Evolutionary conservation across 2,888 invertebrate species (phyloP), one percentile per base, ranked within the genome.

Genomic region (Drosophila prostipennis): DNA sequence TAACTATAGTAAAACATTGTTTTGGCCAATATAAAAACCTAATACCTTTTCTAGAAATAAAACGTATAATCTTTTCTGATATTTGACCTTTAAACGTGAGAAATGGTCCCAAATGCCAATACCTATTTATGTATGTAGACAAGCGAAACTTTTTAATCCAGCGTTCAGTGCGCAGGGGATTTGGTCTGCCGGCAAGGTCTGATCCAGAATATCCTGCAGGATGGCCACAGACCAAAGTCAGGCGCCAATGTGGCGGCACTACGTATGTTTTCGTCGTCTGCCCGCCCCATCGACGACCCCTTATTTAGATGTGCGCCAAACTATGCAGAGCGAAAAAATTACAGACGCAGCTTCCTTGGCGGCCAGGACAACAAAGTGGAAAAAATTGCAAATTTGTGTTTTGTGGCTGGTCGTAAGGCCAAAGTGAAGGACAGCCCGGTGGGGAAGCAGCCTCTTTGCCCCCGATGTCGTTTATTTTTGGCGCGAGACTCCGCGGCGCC

Each of bases 301-400:
- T 78, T 80, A 80, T 83, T 79, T 79, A 74, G 87, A 80, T 70
- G 87, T 73, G 82, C 75, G 80, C 64, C 71, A 68, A 80, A 85
- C 86, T 86, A 82, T 80, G 74, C 71, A 63, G 52, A 53, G 51
- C 34, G 55, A 61, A 79, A 78, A 81, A 78, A 64, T 69, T 67
- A 77, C 74, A 86, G 79, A 82, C 83, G 65, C 78, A 88, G 74
- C 71, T 80, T 83, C 80, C 86, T 87, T 82, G 71, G 70, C 61
- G 60, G 26, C 76, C 72, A 78, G 71, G 71, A 73, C 60, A 67
- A 67, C 76, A 80, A 73, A 80, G 78, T 78, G 81, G 58, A 78
- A 78, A 84, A 89, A 80, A 82, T 77, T 77, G 79, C 78, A 85
- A 87, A 87, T 89, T 88, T 87, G 74, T 78, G 79, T 77, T 79